Percentiles rank a stretch among this genome's conserved stretches.
Conservation (phyloP, 2,888 invertebrate genomes). For the Thecophora atra region DNA sequence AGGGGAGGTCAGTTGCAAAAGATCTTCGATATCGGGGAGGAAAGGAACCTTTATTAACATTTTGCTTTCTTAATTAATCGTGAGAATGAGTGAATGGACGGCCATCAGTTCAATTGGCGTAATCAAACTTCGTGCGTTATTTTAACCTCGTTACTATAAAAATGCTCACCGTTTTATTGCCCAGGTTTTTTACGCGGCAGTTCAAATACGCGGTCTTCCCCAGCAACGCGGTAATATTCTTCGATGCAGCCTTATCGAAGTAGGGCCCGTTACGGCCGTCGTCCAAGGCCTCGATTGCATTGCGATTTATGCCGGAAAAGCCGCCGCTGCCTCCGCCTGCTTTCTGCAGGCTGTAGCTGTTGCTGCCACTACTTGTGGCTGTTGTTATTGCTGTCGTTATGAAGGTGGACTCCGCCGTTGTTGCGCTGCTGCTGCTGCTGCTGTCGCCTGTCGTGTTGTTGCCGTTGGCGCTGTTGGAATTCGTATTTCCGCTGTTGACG, state of each 20-base stretch:
- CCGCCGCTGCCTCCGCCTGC: constrained; percentile 42
- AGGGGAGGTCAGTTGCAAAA: not conserved
- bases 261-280: constrained; percentile 75
- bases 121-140: not conserved
- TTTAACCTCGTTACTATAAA: not conserved
- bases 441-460: constrained; percentile 34
- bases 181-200: constrained; percentile 89
- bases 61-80: constrained; percentile 41
- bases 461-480: constrained; percentile 29
- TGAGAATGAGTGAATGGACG: not conserved
- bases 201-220: constrained; percentile 91
- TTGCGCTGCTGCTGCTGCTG: constrained; percentile 33
- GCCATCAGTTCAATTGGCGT: not conserved
- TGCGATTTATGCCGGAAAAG: constrained; percentile 55
- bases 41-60: not conserved
- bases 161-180: constrained; percentile 87
- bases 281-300: constrained; percentile 64
- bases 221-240: constrained; percentile 82
- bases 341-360: constrained; percentile 51
- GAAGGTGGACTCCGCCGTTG: constrained; percentile 35
- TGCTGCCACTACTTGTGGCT: constrained; percentile 38
- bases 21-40: not conserved
- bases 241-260: constrained; percentile 78
- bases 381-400: constrained; percentile 35
- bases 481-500: constrained; percentile 37